A percentile compares a stretch with the other conserved stretches of the same genome.
Evolutionary conservation across 1,140 invertebrate species (phyloP).

Genomic region (Zaprionus capensis): DNA sequence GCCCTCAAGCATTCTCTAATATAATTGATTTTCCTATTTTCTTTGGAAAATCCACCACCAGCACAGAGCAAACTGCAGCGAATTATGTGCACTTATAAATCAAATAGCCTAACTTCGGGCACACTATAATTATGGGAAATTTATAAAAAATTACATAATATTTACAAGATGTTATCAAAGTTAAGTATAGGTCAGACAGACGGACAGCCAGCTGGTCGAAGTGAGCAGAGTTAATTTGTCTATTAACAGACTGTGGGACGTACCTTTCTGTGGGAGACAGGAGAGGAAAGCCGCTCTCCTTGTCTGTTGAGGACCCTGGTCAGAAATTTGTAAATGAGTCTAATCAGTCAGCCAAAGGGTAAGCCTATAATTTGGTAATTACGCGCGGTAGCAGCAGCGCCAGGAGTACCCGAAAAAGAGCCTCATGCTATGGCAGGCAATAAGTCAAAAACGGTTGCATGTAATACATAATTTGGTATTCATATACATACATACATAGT

Average conservation of each 20-base stretch:
- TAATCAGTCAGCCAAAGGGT: conserved; percentile 80
- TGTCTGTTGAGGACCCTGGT: conserved; percentile 26
- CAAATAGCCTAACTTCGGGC: conserved; percentile 70
- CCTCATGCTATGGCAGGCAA: conserved; percentile 65
- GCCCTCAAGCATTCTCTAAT: background rate
- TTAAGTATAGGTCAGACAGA: conserved; percentile 49
- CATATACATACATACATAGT: background rate
- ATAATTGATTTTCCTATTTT: conserved; percentile 34
- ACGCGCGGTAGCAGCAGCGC: conserved; percentile 35
- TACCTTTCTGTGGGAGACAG: conserved; percentile 22
- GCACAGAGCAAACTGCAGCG: conserved; percentile 41
- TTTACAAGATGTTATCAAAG: conserved; percentile 79
- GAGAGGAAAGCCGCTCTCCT: conserved; percentile 2
- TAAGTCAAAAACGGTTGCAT: conserved; percentile 77
- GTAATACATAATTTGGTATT: conserved; percentile 68
- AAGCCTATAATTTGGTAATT: conserved; percentile 82
- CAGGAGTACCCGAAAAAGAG: conserved; percentile 15
- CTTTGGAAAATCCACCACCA: conserved; percentile 39
- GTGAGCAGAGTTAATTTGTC: conserved; percentile 71
- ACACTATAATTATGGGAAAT: conserved; percentile 74
- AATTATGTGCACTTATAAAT: conserved; percentile 75
- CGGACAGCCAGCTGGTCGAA: conserved; percentile 9
- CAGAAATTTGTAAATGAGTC: conserved; percentile 72
- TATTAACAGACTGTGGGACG: conserved; percentile 62
- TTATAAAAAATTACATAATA: conserved; percentile 81